phyloP scores from a whole-genome alignment of 1,140 invertebrate genomes.

The Caenorhabditis tropicalis region DNA sequence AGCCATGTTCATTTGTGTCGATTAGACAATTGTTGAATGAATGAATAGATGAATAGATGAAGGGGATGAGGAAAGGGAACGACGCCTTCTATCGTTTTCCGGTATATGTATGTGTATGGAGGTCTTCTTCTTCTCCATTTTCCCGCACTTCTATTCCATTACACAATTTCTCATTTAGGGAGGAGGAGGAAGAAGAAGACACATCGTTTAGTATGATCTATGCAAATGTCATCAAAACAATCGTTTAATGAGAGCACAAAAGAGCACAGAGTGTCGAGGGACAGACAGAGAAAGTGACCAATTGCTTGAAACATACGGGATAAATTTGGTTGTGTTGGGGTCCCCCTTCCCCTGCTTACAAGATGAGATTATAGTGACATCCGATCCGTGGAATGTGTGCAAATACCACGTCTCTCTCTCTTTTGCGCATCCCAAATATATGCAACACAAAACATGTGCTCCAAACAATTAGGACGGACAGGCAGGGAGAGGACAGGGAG shows the following conservation, averaged over 20 bases:
- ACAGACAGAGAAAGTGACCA: neutral
- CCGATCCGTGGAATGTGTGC: conserved; percentile 38
- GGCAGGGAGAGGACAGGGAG: too few species aligned
- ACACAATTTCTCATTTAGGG: neutral
- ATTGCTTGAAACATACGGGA: conserved; percentile 43
- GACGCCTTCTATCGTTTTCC: neutral
- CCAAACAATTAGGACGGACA: neutral
- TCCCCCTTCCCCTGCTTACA: neutral
- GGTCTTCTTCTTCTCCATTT: neutral
- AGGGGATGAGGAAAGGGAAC: neutral
- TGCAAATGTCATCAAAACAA: conserved; percentile 44
- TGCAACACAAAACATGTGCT: conserved; percentile 23
- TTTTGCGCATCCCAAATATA: conserved; percentile 6
- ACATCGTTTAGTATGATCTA: conserved; percentile 41
- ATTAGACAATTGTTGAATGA: conserved; percentile 41
- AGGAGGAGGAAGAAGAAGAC: neutral
- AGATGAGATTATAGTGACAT: conserved; percentile 45
- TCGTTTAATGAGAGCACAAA: conserved; percentile 36
- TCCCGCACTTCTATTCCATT: conserved; percentile 36
- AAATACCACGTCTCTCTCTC: neutral
- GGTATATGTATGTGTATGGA: too few species aligned
- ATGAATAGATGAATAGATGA: neutral
- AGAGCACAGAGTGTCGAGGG: neutral
- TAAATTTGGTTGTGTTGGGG: neutral
- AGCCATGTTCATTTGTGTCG: neutral